Evolutionary conservation across 2,888 invertebrate species (phyloP), one percentile per base, ranked within the genome.

Genomic region (Heliconius aoede): DNA sequence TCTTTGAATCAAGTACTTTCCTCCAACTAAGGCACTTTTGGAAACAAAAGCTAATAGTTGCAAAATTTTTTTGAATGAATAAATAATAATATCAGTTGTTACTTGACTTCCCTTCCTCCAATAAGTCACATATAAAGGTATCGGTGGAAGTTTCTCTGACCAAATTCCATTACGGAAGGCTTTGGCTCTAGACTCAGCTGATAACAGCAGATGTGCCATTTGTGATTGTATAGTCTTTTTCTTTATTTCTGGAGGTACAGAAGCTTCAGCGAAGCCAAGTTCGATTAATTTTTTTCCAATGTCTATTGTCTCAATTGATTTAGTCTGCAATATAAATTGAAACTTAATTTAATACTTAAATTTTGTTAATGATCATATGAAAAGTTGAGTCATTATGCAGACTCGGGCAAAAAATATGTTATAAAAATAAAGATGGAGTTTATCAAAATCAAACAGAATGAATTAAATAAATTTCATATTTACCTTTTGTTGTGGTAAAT

Each of bases 211-310:
- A 9, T 91, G 91, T 8, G 91, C 93, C 73, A 93, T 80, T 84
- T 90, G 86, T 78, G 91, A 90, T 81, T 93, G 93, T 40, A 93
- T 83, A 21, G 90, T 90, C 75, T 93, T 89, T 80, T 92, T 93
- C 82, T 88, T 84, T 13, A 94, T 85, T 60, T 83, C 84, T 80
- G 78, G 79, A 24, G 91, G 93, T 2, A 92, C 87, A 76, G 88
- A 90, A 18, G 89, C 90, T 82, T 89, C 91, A 26, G 94, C 95
- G 84, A 91, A 94, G 28, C 95, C 95, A 77, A 95, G 90, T 82
- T 94, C 94, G 24, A 95, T 91, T 55, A 95, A 84, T 80, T 91
- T 92, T 82, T 93, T 89, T 55, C 92, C 94, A 82, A 95, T 83
- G 80, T 94, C 93, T 78, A 95, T 80, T 9, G 88, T 91, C 83